These are phyloP conservation scores for Solea solea DNA, from an alignment of 2,113 vertebrate species.

Conservation along the genomic window DNA sequence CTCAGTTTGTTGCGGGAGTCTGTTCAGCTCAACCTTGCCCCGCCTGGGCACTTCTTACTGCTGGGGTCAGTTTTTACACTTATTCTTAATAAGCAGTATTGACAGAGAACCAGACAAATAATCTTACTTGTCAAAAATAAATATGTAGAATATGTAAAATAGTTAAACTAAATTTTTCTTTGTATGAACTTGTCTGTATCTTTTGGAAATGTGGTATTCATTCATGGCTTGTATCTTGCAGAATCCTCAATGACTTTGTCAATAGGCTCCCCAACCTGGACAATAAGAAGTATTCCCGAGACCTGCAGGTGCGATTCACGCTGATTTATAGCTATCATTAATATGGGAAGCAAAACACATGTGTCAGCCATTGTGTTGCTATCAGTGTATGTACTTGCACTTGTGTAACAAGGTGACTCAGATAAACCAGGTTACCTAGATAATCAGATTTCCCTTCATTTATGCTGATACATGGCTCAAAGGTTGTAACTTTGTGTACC, in stretches of 20 bases:
- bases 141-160: no score
- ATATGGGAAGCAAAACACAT: not conserved
- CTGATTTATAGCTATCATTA: not conserved
- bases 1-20: conserved; percentile 91
- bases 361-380: not conserved
- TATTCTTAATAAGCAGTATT: not conserved
- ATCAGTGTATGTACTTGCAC: not conserved
- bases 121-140: no score
- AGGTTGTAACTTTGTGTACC: no score
- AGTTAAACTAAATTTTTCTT: not conserved
- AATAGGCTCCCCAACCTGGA: conserved; percentile 91
- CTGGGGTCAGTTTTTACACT: conserved; percentile 86
- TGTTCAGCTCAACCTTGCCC: conserved; percentile 90
- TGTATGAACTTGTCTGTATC: not conserved
- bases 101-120: no score
- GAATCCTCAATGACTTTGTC: conserved; percentile 93
- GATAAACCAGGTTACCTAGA: not conserved
- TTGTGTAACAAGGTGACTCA: not conserved
- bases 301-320: conserved; percentile 87
- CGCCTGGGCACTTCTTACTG: conserved; percentile 93
- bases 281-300: conserved; percentile 93
- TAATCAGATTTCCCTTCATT: not conserved
- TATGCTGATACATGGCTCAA: no score
- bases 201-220: not conserved
- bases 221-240: conserved; percentile 67